phyloP scores from a whole-genome alignment of 2,113 vertebrate genomes.

The Taxidea taxus region DNA sequence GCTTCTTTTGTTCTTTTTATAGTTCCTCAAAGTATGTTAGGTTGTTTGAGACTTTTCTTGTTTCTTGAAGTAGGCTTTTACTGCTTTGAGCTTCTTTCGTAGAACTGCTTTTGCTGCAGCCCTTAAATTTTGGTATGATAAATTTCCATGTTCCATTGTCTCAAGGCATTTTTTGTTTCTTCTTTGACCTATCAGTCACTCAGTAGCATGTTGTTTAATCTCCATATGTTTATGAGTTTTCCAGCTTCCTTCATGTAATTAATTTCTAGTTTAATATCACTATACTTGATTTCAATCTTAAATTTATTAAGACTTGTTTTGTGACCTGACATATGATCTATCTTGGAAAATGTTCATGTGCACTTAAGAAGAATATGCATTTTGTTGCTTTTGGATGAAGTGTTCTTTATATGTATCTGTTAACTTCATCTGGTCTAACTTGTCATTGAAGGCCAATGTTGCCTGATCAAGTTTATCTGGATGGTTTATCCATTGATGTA shows the following conservation, averaged over 20 bases:
- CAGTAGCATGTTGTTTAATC: background rate
- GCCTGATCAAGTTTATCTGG: background rate
- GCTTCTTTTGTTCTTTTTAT: background rate
- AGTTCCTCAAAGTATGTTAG: background rate
- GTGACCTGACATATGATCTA: background rate
- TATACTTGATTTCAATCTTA: background rate
- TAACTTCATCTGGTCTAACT: background rate
- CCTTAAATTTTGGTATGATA: too few species aligned
- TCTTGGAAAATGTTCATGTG: background rate
- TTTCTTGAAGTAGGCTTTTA: too few species aligned
- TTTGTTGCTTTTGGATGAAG: background rate
- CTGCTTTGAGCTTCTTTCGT: too few species aligned
- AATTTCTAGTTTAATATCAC: background rate
- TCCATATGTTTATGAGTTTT: background rate
- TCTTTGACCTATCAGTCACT: too few species aligned
- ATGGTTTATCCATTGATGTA: background rate
- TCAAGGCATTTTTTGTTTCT: too few species aligned
- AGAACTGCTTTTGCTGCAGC: too few species aligned
- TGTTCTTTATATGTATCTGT: background rate
- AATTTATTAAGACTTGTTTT: background rate
- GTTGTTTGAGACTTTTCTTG: background rate
- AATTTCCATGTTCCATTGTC: too few species aligned
- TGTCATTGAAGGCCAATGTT: background rate
- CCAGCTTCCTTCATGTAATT: background rate
- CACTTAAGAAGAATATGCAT: background rate